Evolutionary conservation across 37 sponge, comb jelly and placozoan species (phyloP).

Genomic region (Diacarnus erythraeanus): DNA sequence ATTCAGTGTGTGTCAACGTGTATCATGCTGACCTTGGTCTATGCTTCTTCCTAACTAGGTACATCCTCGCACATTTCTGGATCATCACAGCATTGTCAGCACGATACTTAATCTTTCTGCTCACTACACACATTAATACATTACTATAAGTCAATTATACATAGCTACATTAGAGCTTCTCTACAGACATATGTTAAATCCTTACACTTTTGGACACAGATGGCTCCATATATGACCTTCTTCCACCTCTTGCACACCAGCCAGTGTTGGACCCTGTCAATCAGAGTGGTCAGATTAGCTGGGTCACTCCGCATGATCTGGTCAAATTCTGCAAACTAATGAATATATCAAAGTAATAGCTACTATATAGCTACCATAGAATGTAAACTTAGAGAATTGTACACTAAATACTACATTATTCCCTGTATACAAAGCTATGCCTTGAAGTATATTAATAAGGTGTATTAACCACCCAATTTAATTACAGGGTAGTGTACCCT

Average conservation of each 20-base stretch:
- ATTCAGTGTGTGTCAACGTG: too few species aligned
- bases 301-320: constrained; percentile 88
- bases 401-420: too few species aligned
- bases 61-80: constrained; percentile 78
- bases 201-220: constrained; percentile 89
- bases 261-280: constrained; percentile 77
- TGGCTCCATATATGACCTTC: constrained; percentile 88
- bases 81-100: constrained; percentile 63
- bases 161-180: too few species aligned
- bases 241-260: constrained; percentile 84
- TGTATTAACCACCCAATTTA: too few species aligned
- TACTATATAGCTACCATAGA: too few species aligned
- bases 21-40: constrained; percentile 64
- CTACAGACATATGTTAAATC: background rate
- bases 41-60: constrained; percentile 64
- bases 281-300: constrained; percentile 62
- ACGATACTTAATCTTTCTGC: constrained; percentile 77
- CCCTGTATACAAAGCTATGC: too few species aligned
- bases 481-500: too few species aligned
- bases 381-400: too few species aligned
- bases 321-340: constrained; percentile 98
- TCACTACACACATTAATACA: too few species aligned
- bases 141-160: too few species aligned
- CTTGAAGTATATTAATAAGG: too few species aligned
- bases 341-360: background rate